Base-by-base conservation (phyloP, 2,113 vertebrate genomes). In the Porphyrio hochstetteri region DNA sequence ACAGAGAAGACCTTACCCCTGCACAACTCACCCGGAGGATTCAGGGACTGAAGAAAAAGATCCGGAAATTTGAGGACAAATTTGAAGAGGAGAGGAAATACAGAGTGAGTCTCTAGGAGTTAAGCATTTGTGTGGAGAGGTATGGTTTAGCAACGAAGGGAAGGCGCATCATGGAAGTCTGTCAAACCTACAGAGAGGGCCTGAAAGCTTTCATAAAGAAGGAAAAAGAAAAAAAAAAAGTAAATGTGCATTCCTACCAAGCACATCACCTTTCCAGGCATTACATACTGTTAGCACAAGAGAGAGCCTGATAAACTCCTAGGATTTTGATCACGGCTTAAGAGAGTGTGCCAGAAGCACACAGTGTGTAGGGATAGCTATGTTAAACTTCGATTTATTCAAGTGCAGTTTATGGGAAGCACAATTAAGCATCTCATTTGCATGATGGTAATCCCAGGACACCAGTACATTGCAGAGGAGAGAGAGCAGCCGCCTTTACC, bases 61-160 rank as follows among this genome's bases (percentile, higher is more conserved):
- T 99, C 93, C 98, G 98, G 80, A 98, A 98, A 90, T 99, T 98
- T 40, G 99, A 99, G 94, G 99, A 99, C 71, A 98, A 94, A 95
- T 99, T 99, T 5, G 99, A 99, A 97, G 99, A 99, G 52, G 99
- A 99, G 52, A 98, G 98, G 44, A 99, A 99, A 96, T 99, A 99
- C 97, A 98, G 98, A 96, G 99, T 99, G 77, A 97, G 98, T 94
- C 23, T 56, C 14, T 72, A 38, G 44, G 63, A 57, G 6, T 64
- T 77, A 55, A 74, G 24, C 23, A 29, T 63, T 70, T 63, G 27
- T 79, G 16, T 44, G 60, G 56, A 55, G 31, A 61, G 16, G 5
- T 25, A 23, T 83, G 25, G 12, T 8, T 61, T 64, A 86, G 40
- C 20, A 53, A 9, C n/a, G 56, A 57, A 57, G 65, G 18, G 35